These are phyloP conservation scores for Potamilus streckersoni DNA, from an alignment of 1,140 invertebrate species.

Conservation along the genomic window DNA sequence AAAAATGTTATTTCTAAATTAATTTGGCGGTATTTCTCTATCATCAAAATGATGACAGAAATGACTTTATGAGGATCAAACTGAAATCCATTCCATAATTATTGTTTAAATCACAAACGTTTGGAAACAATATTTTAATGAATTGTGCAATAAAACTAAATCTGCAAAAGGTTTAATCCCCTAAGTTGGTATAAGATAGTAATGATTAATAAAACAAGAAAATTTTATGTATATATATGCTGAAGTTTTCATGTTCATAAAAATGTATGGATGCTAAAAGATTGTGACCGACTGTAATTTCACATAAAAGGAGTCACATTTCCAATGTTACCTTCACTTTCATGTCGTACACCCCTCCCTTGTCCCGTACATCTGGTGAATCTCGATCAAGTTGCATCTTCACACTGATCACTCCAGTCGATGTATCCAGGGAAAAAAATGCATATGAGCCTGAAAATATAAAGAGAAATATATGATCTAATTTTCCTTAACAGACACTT, in stretches of 20 bases:
- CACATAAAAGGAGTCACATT: neutral
- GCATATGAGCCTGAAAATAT: slow-evolving; percentile 42
- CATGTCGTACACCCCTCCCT: slow-evolving; percentile 59
- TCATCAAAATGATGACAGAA: no score
- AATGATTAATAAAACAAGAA: neutral
- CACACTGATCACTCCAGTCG: slow-evolving; percentile 53
- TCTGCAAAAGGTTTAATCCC: neutral
- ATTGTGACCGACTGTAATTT: neutral
- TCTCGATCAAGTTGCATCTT: slow-evolving; percentile 53
- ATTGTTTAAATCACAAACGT: no score
- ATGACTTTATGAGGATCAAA: no score
- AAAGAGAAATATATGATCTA: neutral
- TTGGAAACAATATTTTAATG: neutral
- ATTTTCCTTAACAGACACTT: neutral
- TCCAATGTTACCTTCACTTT: slow-evolving; percentile 47
- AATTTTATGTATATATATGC: neutral
- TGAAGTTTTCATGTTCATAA: neutral
- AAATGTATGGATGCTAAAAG: neutral
- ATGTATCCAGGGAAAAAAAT: slow-evolving; percentile 49
- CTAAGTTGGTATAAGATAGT: neutral
- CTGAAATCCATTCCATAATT: no score
- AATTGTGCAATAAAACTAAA: neutral
- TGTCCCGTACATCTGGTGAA: slow-evolving; percentile 41
- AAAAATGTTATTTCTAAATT: no score
- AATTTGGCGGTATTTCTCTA: no score